phyloP scores from a whole-genome alignment of 2,797 vertebrate species.

The Malacoraja senta region DNA sequence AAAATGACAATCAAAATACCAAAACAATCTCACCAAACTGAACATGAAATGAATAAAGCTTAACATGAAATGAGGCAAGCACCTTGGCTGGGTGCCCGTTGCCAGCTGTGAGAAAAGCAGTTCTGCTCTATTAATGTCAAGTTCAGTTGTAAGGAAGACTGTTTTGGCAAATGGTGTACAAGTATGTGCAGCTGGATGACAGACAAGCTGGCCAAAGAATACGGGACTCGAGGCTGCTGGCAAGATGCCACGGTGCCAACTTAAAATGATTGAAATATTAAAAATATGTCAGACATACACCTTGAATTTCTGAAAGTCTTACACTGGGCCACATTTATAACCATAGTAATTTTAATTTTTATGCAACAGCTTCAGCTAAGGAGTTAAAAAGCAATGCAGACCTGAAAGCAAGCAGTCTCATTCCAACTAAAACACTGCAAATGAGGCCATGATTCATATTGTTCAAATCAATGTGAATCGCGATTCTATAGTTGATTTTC shows the following conservation, averaged over 20 bases:
- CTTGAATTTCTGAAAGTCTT: background rate
- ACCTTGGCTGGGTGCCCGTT: background rate
- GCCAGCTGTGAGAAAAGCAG: background rate
- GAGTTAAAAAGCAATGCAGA: background rate
- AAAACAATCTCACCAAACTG: background rate
- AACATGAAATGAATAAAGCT: background rate
- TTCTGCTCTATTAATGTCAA: background rate
- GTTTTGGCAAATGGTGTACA: background rate
- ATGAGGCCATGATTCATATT: background rate
- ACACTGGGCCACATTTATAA: background rate
- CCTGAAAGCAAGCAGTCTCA: background rate
- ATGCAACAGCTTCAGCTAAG: background rate
- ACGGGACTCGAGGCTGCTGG: background rate
- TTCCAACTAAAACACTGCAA: background rate
- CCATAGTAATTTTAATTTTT: background rate
- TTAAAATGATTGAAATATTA: background rate
- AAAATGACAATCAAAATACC: background rate
- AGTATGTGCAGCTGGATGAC: constrained; percentile 33
- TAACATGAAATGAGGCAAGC: background rate
- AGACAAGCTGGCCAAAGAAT: background rate
- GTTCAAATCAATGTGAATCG: background rate
- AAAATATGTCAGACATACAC: background rate
- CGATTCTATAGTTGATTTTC: background rate
- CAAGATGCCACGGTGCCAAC: background rate
- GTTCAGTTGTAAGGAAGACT: background rate